phyloP scores from a whole-genome alignment of 2,888 invertebrate genomes.

The Trichogramma dendrolimi region DNA sequence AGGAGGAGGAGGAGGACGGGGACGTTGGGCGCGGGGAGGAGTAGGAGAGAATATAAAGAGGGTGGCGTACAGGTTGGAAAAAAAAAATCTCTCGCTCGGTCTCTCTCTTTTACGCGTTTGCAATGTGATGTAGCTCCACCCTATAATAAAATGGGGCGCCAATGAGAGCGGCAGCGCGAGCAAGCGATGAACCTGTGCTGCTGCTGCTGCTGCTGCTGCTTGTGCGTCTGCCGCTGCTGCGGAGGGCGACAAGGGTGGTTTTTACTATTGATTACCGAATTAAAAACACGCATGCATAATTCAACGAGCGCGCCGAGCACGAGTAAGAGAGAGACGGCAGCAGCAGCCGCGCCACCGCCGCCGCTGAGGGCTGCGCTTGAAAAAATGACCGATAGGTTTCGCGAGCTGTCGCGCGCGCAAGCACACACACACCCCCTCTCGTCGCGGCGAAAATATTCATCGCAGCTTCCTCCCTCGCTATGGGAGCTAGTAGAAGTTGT shows the following conservation, averaged over 20 bases:
- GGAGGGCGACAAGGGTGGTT: slow-evolving; percentile 41
- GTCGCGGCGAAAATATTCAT: background rate
- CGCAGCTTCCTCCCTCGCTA: background rate
- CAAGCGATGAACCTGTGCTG: slow-evolving; percentile 5
- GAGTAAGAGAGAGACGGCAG: no score
- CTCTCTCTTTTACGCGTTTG: no score
- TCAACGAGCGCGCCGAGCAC: slow-evolving; percentile 33
- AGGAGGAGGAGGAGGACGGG: background rate
- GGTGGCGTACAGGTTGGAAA: background rate
- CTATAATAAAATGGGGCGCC: slow-evolving; percentile 24
- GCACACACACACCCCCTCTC: background rate
- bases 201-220: slow-evolving; percentile 7
- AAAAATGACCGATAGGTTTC: slow-evolving; percentile 17
- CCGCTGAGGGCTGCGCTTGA: slow-evolving; percentile 20
- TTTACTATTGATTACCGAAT: slow-evolving; percentile 51
- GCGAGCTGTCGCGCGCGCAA: background rate
- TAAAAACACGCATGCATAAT: slow-evolving; percentile 51
- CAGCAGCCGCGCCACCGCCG: no score
- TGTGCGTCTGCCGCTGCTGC: slow-evolving; percentile 9
- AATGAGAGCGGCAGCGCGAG: slow-evolving; percentile 21
- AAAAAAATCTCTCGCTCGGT: slow-evolving; percentile 8
- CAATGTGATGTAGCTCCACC: slow-evolving; percentile 19
- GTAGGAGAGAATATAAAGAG: background rate
- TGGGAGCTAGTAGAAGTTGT: background rate
- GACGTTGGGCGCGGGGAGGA: background rate